Evolutionary conservation across 2,797 vertebrate species (phyloP).

Genomic region (Manis javanica): DNA sequence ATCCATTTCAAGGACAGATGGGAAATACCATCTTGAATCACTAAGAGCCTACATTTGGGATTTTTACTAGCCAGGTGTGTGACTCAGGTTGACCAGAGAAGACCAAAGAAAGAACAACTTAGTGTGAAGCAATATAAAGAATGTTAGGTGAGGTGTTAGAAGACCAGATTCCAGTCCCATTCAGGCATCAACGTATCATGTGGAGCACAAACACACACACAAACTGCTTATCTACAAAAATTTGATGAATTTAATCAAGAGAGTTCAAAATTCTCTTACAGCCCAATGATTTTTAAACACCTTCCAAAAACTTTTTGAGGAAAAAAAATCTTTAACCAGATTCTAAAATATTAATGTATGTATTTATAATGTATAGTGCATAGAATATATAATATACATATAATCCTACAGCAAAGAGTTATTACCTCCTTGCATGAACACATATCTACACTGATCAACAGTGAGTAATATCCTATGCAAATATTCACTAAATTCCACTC

Average conservation of each 20-base stretch:
- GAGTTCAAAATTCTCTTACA: constrained; percentile 30
- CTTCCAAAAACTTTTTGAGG: background rate
- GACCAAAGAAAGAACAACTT: background rate
- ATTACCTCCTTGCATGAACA: background rate
- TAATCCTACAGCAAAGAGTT: background rate
- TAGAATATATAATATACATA: background rate
- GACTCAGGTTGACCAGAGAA: background rate
- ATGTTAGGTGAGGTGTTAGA: background rate
- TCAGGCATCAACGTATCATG: background rate
- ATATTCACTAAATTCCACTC: background rate
- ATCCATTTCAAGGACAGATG: background rate
- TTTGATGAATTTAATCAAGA: background rate
- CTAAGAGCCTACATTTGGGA: background rate
- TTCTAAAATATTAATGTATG: constrained; percentile 8
- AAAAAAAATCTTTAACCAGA: background rate
- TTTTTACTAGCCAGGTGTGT: background rate
- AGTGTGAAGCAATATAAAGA: background rate
- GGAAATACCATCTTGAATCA: background rate
- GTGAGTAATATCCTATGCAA: background rate
- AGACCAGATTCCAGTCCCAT: background rate
- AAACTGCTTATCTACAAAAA: background rate
- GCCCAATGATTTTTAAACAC: background rate
- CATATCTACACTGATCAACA: background rate
- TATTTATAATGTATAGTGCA: background rate
- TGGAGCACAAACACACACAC: background rate